Conservation (phyloP, 30 jellyfish, hydroid and myxozoan genomes). For the Chironex yamaguchii region DNA sequence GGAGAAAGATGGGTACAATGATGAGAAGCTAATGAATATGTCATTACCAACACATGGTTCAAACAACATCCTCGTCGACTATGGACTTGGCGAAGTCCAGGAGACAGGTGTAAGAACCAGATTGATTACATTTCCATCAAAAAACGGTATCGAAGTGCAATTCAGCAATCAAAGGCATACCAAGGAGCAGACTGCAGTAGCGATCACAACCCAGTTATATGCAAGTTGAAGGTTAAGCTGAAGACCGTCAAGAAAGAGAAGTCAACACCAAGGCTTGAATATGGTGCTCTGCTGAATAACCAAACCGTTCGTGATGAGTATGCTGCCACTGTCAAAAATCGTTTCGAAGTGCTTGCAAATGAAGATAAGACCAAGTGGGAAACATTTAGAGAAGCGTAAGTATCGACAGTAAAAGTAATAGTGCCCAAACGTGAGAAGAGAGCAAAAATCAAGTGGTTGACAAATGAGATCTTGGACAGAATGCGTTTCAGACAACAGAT, state of each 20-base stretch:
- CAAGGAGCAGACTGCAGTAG: conserved; percentile 70
- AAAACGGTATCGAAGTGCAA: background rate
- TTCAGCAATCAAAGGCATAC: background rate
- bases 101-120: conserved; percentile 5
- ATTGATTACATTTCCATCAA: background rate
- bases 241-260: conserved; percentile 12
- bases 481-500: conserved; percentile 11
- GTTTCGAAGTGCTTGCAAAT: background rate
- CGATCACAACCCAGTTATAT: conserved; percentile 36
- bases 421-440: conserved; percentile 1
- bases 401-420: conserved; percentile 1
- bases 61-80: conserved; percentile 16
- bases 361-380: background rate
- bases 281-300: background rate
- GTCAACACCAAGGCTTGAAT: conserved; percentile 13
- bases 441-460: conserved; percentile 34
- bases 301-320: background rate
- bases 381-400: background rate
- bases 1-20: conserved; percentile 21
- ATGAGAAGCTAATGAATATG: background rate
- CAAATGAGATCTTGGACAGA: conserved; percentile 16
- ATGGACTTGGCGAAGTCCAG: conserved; percentile 53
- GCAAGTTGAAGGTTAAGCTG: conserved; percentile 53
- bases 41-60: conserved; percentile 20
- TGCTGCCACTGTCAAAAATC: background rate